Conservation (phyloP, 2,113 vertebrate species). For the Butorides virescens region DNA sequence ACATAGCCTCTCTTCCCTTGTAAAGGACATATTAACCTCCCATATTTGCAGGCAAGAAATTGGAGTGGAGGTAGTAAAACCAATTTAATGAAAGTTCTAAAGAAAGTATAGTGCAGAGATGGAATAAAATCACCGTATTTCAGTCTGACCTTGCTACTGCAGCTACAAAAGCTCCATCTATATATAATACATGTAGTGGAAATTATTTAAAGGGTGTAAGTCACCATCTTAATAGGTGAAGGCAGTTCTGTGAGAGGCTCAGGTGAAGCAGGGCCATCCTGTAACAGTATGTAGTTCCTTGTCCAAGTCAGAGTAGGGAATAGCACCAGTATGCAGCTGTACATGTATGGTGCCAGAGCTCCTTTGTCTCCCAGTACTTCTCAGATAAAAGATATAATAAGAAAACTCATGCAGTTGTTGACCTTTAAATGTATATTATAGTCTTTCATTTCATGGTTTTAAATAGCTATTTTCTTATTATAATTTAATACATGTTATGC, state of each 20-base stretch:
- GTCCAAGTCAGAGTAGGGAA: not conserved
- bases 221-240: not conserved
- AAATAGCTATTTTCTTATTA: constrained; percentile 61
- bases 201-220: not conserved
- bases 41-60: not conserved
- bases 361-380: not conserved
- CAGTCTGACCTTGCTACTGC: not conserved
- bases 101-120: not conserved
- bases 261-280: not conserved
- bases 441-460: constrained; percentile 48
- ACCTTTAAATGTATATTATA: constrained; percentile 49
- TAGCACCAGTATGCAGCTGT: fast-evolving
- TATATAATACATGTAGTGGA: not conserved
- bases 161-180: not conserved
- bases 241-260: not conserved
- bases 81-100: not conserved
- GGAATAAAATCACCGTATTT: not conserved
- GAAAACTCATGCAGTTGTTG: constrained; percentile 20
- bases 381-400: constrained; percentile 20
- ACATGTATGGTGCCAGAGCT: not conserved
- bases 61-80: not conserved
- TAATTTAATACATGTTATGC: constrained; percentile 59
- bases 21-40: not conserved
- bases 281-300: not conserved
- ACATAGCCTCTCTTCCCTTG: not conserved